Percentiles rank a stretch among this genome's conserved stretches.
Evolutionary conservation across 1,140 invertebrate genomes (phyloP).

Genomic region (Macrotrachela quadricornifera): DNA sequence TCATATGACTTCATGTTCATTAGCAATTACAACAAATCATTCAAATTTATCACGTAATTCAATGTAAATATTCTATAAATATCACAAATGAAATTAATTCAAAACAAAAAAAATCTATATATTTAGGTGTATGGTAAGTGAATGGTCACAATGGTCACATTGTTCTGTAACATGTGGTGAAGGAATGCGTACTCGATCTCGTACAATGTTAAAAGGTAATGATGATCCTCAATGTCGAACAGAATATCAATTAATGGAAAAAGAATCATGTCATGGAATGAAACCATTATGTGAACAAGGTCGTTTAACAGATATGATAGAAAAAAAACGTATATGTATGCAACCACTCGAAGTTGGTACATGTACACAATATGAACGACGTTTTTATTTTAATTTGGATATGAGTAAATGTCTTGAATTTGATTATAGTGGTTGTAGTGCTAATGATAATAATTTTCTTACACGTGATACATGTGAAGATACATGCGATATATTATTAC

Average conservation of each 20-base stretch:
- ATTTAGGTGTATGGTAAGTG: conserved; percentile 42
- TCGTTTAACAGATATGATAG: not conserved
- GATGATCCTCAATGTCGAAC: not conserved
- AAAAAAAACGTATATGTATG: conserved; percentile 7
- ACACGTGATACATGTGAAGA: conserved; percentile 54
- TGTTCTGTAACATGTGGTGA: conserved; percentile 71
- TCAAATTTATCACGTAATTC: too few relatives aligned
- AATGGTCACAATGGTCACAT: conserved; percentile 49
- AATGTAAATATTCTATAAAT: not conserved
- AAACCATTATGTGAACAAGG: conserved; percentile 10
- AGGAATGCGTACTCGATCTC: conserved; percentile 54
- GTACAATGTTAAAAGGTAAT: conserved; percentile 37
- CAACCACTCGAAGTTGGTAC: conserved; percentile 44
- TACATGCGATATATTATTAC: conserved; percentile 36
- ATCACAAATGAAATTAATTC: not conserved
- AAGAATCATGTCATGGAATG: conserved; percentile 15
- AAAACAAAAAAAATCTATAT: not conserved
- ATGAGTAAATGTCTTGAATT: conserved; percentile 57
- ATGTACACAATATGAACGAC: conserved; percentile 54
- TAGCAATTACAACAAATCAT: too few relatives aligned
- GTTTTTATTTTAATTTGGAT: conserved; percentile 54
- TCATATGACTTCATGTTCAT: too few relatives aligned
- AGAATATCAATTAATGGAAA: not conserved
- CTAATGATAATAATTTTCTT: conserved; percentile 70
- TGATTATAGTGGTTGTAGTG: conserved; percentile 62